Evolutionary conservation across 2,888 invertebrate species (phyloP).

Genomic region (Plusia festucae): DNA sequence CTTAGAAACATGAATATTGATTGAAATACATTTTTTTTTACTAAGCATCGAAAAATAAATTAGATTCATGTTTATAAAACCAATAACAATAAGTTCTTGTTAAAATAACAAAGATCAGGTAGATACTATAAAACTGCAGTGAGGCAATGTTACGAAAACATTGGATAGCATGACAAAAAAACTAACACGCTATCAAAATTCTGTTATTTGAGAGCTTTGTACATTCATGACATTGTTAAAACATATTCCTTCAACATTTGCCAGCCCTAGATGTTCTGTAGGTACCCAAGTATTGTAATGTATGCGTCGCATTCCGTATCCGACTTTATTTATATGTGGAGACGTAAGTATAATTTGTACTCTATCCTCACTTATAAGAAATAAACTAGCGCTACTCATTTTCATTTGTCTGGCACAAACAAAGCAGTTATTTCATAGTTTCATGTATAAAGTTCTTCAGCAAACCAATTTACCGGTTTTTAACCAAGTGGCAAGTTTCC

Average conservation of each 20-base stretch:
- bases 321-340: constrained; percentile 32
- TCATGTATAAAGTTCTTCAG: background rate
- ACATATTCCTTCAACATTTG: background rate
- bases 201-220: background rate
- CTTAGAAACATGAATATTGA: background rate
- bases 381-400: constrained; percentile 17
- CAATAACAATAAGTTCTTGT: background rate
- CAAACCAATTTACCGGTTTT: constrained; percentile 4
- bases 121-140: background rate
- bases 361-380: constrained; percentile 28
- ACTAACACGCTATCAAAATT: constrained; percentile 4
- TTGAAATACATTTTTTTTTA: background rate
- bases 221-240: background rate
- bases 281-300: constrained; percentile 20
- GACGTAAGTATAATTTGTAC: constrained; percentile 36
- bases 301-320: constrained; percentile 43
- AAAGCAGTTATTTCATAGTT: background rate
- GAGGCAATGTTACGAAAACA: constrained; percentile 1
- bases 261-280: constrained; percentile 34
- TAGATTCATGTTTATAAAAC: background rate
- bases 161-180: background rate
- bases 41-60: background rate
- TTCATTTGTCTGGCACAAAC: constrained; percentile 4
- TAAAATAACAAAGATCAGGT: background rate
- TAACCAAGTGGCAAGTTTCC: constrained; percentile 4